These are phyloP conservation scores for Tenthredo amoena DNA, from an alignment of 2,888 invertebrate genomes.

Conservation along the genomic window DNA sequence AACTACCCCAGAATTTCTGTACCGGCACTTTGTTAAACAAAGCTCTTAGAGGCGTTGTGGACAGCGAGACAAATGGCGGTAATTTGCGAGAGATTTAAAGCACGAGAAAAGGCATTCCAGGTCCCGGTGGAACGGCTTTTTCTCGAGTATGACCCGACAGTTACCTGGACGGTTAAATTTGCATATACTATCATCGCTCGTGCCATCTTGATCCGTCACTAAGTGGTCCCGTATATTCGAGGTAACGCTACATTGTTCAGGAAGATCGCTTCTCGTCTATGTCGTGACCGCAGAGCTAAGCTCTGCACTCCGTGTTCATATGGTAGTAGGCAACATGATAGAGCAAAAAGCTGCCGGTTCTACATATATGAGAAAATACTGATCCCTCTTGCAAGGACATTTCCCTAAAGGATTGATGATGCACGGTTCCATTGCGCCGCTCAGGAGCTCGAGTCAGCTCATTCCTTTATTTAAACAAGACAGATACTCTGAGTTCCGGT, in stretches of 20 bases:
- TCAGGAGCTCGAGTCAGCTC: slow-evolving; percentile 14
- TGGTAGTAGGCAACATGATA: background rate
- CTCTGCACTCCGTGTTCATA: background rate
- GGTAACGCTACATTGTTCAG: slow-evolving; percentile 40
- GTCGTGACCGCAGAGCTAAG: background rate
- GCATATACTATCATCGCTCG: slow-evolving; percentile 22
- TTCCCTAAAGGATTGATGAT: slow-evolving; percentile 33
- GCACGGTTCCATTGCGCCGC: background rate
- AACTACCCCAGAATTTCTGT: slow-evolving; percentile 1
- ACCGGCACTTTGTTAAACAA: background rate
- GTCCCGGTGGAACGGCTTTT: slow-evolving; percentile 41
- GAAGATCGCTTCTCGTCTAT: slow-evolving; percentile 6
- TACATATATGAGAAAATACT: slow-evolving; percentile 31
- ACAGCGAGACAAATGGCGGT: slow-evolving; percentile 18
- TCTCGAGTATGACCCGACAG: slow-evolving; percentile 29
- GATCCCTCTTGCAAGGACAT: slow-evolving; percentile 29
- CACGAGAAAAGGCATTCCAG: slow-evolving; percentile 3
- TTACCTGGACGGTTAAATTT: slow-evolving; percentile 31
- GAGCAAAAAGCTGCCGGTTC: background rate
- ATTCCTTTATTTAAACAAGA: slow-evolving; percentile 35
- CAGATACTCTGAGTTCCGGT: slow-evolving; percentile 44
- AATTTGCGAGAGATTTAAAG: background rate
- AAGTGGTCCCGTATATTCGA: slow-evolving; percentile 18
- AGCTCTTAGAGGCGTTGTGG: background rate
- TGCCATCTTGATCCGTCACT: slow-evolving; percentile 47